These are phyloP conservation scores for Tetramorium simillimum DNA, from an alignment of 1,140 invertebrate genomes.

Conservation along the genomic window DNA sequence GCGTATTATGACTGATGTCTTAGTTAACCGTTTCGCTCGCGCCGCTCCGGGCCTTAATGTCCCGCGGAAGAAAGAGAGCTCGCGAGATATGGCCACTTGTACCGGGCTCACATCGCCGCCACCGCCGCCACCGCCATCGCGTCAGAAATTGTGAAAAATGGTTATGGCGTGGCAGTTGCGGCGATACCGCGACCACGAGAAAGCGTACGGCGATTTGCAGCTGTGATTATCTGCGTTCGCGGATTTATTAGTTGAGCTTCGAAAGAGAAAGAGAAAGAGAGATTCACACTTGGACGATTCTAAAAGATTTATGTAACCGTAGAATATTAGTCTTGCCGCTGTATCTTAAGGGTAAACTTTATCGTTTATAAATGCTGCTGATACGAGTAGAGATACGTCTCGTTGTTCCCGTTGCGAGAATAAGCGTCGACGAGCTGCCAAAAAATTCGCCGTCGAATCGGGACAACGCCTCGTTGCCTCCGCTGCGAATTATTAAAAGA, in stretches of 20 bases:
- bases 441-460: conserved; percentile 45
- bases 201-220: conserved; percentile 49
- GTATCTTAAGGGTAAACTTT: neutral
- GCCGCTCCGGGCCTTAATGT: conserved; percentile 66
- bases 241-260: conserved; percentile 36
- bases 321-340: neutral
- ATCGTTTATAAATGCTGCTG: neutral
- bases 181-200: conserved; percentile 56
- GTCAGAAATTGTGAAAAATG: conserved; percentile 72
- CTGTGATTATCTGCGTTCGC: conserved; percentile 56
- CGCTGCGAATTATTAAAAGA: conserved; percentile 69
- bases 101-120: conserved; percentile 35
- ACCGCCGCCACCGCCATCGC: neutral
- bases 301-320: neutral
- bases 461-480: neutral
- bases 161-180: conserved; percentile 69
- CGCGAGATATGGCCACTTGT: conserved; percentile 71
- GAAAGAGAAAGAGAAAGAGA: neutral
- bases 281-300: neutral
- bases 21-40: conserved; percentile 70
- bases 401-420: neutral
- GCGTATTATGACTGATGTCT: conserved; percentile 76
- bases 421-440: conserved; percentile 8
- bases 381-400: neutral
- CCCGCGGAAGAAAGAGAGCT: conserved; percentile 49